Base-by-base conservation (phyloP, 2,888 invertebrate species). In the Cancer borealis region DNA sequence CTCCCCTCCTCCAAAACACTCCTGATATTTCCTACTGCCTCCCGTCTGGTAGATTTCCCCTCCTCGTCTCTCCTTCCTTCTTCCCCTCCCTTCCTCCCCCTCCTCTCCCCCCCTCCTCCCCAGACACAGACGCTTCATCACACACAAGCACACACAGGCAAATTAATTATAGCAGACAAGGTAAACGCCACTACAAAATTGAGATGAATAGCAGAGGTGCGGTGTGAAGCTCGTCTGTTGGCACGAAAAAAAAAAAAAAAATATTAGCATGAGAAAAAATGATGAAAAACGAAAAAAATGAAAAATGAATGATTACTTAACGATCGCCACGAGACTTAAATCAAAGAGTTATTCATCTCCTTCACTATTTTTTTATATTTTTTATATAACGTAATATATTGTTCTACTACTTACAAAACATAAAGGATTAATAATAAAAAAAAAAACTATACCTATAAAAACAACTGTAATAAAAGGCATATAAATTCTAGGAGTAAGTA, bases 91-190 rank as follows among this genome's bases (percentile, higher is more conserved):
- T 3, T 66, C 2, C 66, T n/a, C 66, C n/a, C 66, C 17, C 66
- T 66, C 66, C 66, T n/a, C 66, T n/a, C 66, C 54, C 54, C 54
- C 54, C 54, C 3, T 5, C 26, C 8, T 4, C n/a, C 14, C 26
- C 6, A 73, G 73, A n/a, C n/a, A 73, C 73, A 21, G n/a, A 73
- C n/a, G 73, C 73, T 73, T 73, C 73, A 73, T 73, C 73, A 21
- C 1, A 12, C 54, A 54, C 54, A 54, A 17, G 54, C 54, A 54
- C 73, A 73, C 73, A 73, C 73, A 73, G 73, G 73, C 26, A 73
- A 73, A 73, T 73, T 73, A 73, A 73, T 73, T 73, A 73, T 73
- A 73, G 73, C 73, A 73, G 73, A 73, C 73, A 73, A 73, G 73
- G 73, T 73, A 73, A 73, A 73, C 73, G 73, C 73, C 73, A 73